Conservation (phyloP, 2,888 invertebrate species). For the Cosmorhoe ocellata region DNA sequence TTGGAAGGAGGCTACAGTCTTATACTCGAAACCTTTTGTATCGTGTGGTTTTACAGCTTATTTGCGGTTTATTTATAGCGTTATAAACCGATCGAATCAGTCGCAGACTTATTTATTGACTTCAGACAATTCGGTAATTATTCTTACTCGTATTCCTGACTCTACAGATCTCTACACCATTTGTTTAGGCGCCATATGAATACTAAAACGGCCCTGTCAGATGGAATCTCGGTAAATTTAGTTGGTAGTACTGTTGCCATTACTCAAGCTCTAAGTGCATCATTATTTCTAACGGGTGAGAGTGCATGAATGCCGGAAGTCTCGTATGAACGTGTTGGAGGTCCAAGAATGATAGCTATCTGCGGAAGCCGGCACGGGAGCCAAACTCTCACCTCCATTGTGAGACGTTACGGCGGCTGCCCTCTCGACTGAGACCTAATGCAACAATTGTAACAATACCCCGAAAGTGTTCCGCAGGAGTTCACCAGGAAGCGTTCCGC, state of each 20-base stretch:
- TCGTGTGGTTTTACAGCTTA: conserved; percentile 16
- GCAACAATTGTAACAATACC: conserved; percentile 62
- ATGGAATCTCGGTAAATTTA: conserved; percentile 23
- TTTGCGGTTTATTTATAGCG: conserved; percentile 20
- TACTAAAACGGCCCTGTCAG: conserved; percentile 20
- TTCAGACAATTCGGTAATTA: conserved; percentile 25
- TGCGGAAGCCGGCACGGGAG: conserved; percentile 62
- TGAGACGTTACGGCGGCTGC: conserved; percentile 65
- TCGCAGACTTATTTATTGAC: conserved; percentile 17
- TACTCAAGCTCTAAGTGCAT: conserved; percentile 35
- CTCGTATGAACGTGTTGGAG: conserved; percentile 47
- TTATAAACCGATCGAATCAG: conserved; percentile 27
- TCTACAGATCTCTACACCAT: not conserved
- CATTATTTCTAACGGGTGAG: conserved; percentile 40
- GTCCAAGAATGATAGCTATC: conserved; percentile 65
- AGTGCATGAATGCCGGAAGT: conserved; percentile 57
- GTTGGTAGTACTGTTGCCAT: conserved; percentile 28
- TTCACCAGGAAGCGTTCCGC: conserved; percentile 76
- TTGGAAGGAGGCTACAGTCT: conserved; percentile 20
- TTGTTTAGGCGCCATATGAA: conserved; percentile 1
- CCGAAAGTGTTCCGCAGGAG: conserved; percentile 48
- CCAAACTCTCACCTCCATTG: conserved; percentile 74
- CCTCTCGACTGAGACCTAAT: conserved; percentile 63
- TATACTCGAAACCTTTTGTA: conserved; percentile 20
- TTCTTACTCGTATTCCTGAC: conserved; percentile 1